These are phyloP conservation scores for Pyrocephalus nanus DNA, from an alignment of 2,797 vertebrate genomes.

Conservation along the genomic window DNA sequence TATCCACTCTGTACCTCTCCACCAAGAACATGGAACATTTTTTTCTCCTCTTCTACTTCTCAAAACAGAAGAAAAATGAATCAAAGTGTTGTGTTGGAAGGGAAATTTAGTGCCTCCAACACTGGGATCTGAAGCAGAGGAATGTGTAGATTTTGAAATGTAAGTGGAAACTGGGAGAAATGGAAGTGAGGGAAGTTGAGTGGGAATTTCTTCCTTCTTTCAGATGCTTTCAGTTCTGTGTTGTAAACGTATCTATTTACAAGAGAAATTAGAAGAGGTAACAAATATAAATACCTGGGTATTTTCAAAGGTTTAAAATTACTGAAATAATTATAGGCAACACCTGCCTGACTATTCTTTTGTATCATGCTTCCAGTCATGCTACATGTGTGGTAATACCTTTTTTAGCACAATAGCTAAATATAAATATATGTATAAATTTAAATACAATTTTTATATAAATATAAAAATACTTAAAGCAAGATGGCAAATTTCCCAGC, in stretches of 20 bases:
- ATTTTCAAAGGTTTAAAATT: background rate
- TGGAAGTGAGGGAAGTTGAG: background rate
- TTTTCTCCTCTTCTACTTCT: background rate
- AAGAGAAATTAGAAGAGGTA: background rate
- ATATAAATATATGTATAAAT: background rate
- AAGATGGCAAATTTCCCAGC: background rate
- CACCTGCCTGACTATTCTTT: background rate
- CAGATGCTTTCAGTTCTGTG: background rate
- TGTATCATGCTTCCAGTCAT: background rate
- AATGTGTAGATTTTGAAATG: constrained; percentile 31
- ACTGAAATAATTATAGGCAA: background rate
- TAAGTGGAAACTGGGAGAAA: background rate
- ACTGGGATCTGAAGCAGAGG: background rate
- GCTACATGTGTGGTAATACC: background rate
- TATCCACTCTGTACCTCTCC: constrained; percentile 69
- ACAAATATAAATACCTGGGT: constrained; percentile 5
- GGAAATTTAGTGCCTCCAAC: background rate
- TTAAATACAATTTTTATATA: background rate
- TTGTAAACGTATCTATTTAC: constrained; percentile 24
- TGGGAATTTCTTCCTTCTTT: background rate
- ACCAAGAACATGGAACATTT: constrained; percentile 48
- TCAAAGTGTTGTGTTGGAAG: background rate
- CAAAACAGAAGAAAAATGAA: constrained; percentile 53
- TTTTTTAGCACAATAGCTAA: background rate
- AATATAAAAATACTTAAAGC: background rate